phyloP scores from a whole-genome alignment of 2,113 vertebrate genomes.

The Pachycephala philippinensis region DNA sequence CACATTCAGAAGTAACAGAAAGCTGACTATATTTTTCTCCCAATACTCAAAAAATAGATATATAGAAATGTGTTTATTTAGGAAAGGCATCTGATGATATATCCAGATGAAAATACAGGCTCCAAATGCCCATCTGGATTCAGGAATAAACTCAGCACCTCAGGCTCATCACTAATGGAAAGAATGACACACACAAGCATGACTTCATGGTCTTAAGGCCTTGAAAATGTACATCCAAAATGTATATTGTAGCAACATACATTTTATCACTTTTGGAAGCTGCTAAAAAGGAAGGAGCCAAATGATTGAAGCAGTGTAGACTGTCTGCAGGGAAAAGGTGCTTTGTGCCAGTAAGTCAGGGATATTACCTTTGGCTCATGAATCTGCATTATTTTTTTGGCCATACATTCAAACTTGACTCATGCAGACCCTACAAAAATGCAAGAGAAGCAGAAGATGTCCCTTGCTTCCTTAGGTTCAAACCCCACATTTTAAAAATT shows the following conservation, averaged over 20 bases:
- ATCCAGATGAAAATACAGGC: background rate
- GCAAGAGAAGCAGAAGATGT: background rate
- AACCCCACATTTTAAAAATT: background rate
- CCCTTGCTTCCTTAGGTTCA: background rate
- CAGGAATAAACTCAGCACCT: background rate
- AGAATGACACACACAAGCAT: background rate
- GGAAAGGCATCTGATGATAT: background rate
- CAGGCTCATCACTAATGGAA: conserved; percentile 20
- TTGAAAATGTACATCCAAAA: conserved; percentile 5
- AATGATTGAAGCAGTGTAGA: background rate
- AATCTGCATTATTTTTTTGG: background rate
- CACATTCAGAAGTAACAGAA: background rate
- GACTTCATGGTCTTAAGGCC: conserved; percentile 9
- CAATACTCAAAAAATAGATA: background rate
- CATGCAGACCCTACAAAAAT: background rate
- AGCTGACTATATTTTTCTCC: background rate
- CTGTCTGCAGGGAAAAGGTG: background rate
- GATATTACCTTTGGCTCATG: background rate
- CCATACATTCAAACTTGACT: background rate
- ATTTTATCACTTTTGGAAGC: conserved; percentile 17
- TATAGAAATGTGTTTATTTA: background rate
- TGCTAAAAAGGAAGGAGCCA: conserved; percentile 18
- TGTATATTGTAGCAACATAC: background rate
- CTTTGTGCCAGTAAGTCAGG: background rate
- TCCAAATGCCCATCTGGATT: background rate